Base-by-base conservation (phyloP, 2,797 vertebrate genomes). In the Sebastes vulpes region DNA sequence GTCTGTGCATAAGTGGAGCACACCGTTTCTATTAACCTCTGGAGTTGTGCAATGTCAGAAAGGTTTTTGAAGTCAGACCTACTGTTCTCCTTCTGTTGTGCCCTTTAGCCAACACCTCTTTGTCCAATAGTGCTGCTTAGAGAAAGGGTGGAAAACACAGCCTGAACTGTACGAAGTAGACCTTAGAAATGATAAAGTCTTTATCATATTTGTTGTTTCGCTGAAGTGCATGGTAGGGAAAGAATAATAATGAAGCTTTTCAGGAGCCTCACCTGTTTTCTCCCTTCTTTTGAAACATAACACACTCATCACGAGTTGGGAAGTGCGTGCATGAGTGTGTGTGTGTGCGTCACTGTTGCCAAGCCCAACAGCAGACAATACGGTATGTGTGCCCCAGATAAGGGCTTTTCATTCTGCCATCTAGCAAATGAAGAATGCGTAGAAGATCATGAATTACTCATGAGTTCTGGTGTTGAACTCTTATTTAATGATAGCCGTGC, bases 391-490 rank as follows among this genome's bases (percentile, higher is more conserved):
- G 89, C 31, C 86, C 90, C 90, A 92, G 91, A 95, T 95, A 94
- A 89, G 77, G 66, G 76, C 77, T 88, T 82, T 79, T 78, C 35
- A 72, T 84, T 92, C 75, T 83, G 57, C 86, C 38, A 78, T 79
- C 87, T 86, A 53, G 66, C 79, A 83, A 84, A 92, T 83, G 81
- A 88, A 87, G 81, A 87, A 91, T 75, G 87, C 77, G 84, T 83
- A 61, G 73, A 79, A 85, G 77, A 89, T 92, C 82, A 95, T 95
- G 91, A 95, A 96, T 96, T 92, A 95, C 86, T 94, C 93, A 95
- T 94, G 92, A 93, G 92, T 29, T 86, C 88, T 79, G 81, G 72
- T 86, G 89, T 87, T 92, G 88, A 92, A 89, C 83, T 92, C 90
- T 94, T 94, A 89, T 90, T 94, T 92, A 93, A 94, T 91, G 90